Evolutionary conservation across 2,113 vertebrate genomes (phyloP).

Genomic region (Tenebrosternarchus preto): DNA sequence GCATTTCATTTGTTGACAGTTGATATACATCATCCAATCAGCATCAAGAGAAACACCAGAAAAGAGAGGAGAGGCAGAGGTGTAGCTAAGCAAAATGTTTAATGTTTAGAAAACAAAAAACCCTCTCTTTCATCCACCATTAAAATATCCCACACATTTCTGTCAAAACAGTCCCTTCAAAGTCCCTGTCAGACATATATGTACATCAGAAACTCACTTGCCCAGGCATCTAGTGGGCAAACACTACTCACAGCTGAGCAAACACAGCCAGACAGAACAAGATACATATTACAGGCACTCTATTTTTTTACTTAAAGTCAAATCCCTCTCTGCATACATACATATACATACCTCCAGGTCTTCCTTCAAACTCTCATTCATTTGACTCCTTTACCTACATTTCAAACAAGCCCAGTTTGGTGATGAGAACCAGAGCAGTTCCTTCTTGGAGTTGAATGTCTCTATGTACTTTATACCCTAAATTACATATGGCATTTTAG

Average conservation of each 20-base stretch:
- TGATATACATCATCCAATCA: background rate
- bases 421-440: conserved; percentile 36
- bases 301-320: conserved; percentile 58
- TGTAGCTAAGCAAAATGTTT: conserved; percentile 40
- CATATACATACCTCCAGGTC: conserved; percentile 28
- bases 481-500: background rate
- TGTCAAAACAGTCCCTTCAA: conserved; percentile 71
- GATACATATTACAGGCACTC: conserved; percentile 61
- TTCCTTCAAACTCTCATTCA: conserved; percentile 8
- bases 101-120: conserved; percentile 65
- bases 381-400: conserved; percentile 28
- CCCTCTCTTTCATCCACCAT: conserved; percentile 64
- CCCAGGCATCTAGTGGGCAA: conserved; percentile 66
- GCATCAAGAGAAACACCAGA: conserved; percentile 28
- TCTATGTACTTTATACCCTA: background rate
- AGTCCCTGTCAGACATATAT: conserved; percentile 67
- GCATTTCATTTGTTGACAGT: conserved; percentile 40
- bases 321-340: conserved; percentile 51
- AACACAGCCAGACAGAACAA: conserved; percentile 66
- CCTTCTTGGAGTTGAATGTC: conserved; percentile 2
- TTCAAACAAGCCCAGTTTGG: conserved; percentile 12
- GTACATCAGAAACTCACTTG: conserved; percentile 69
- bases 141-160: conserved; percentile 66
- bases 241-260: conserved; percentile 73
- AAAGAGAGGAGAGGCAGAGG: conserved; percentile 29